These are phyloP conservation scores for Caenorhabditis angaria DNA, from an alignment of 2,888 invertebrate genomes.

Conservation along the genomic window DNA sequence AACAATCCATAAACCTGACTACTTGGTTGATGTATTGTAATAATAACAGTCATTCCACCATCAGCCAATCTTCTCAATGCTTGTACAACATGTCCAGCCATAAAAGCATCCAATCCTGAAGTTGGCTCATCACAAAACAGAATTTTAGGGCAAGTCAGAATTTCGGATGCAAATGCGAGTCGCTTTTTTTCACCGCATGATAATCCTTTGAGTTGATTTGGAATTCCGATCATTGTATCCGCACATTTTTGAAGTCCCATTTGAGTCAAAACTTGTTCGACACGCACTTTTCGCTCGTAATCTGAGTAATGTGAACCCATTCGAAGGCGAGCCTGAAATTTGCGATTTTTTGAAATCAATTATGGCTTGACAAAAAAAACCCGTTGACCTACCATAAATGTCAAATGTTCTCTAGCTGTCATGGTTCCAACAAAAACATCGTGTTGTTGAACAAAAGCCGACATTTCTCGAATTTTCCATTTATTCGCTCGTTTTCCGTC, in stretches of 20 bases:
- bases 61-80: slow-evolving; percentile 54
- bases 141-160: slow-evolving; percentile 75
- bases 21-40: slow-evolving; percentile 93
- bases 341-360: no score
- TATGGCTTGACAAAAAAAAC: no score
- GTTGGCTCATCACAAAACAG: slow-evolving; percentile 76
- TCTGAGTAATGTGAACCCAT: slow-evolving; percentile 80
- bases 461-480: slow-evolving; percentile 75
- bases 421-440: slow-evolving; percentile 87
- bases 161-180: slow-evolving; percentile 89
- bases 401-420: slow-evolving; percentile 86
- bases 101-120: slow-evolving; percentile 75
- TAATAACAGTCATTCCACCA: slow-evolving; percentile 87
- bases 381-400: slow-evolving; percentile 80
- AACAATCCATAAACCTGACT: slow-evolving; percentile 88
- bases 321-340: slow-evolving; percentile 80
- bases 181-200: slow-evolving; percentile 94
- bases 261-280: slow-evolving; percentile 77
- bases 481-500: slow-evolving; percentile 57
- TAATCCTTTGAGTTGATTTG: slow-evolving; percentile 81
- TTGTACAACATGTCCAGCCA: slow-evolving; percentile 64
- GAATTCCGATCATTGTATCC: slow-evolving; percentile 83
- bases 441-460: slow-evolving; percentile 90
- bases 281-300: slow-evolving; percentile 78
- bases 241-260: slow-evolving; percentile 81